phyloP scores from a whole-genome alignment of 2,113 vertebrate genomes.

The Lanius collurio region DNA sequence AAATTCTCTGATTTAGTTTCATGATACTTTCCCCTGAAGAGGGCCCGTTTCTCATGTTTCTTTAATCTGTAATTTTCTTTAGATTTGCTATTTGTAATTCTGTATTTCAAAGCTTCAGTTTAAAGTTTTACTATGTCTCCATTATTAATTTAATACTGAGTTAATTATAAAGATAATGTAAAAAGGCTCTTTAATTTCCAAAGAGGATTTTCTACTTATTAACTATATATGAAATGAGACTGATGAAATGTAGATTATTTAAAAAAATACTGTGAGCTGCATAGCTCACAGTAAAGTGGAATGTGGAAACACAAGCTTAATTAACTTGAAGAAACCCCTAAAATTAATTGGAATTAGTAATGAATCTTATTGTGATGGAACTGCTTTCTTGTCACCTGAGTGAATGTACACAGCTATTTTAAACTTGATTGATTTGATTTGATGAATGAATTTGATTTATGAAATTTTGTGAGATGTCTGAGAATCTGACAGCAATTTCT shows the following conservation, averaged over 20 bases:
- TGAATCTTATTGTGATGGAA: not conserved
- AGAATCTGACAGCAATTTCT: not conserved
- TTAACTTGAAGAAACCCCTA: not conserved
- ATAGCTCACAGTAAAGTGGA: not conserved
- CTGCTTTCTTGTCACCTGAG: not conserved
- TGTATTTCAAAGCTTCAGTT: conserved; percentile 11
- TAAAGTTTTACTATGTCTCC: not conserved
- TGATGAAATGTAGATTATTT: not conserved
- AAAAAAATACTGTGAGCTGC: not conserved
- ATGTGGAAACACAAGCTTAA: conserved; percentile 1
- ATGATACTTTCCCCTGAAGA: not conserved
- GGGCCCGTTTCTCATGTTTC: not conserved
- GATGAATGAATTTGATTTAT: not conserved
- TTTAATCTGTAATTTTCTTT: conserved; percentile 7
- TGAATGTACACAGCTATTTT: not conserved
- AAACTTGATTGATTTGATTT: not conserved
- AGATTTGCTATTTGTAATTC: conserved; percentile 13
- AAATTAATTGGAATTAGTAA: conserved; percentile 6
- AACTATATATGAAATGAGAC: not conserved
- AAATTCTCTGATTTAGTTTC: not conserved
- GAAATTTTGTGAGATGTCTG: not conserved
- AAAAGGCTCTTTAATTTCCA: conserved; percentile 18
- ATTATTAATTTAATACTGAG: conserved; percentile 30
- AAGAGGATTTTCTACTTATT: conserved; percentile 32
- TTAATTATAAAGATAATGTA: conserved; percentile 40